These are phyloP conservation scores for Cynopterus brachyotis DNA, from an alignment of 2,113 vertebrate genomes.

Conservation along the genomic window DNA sequence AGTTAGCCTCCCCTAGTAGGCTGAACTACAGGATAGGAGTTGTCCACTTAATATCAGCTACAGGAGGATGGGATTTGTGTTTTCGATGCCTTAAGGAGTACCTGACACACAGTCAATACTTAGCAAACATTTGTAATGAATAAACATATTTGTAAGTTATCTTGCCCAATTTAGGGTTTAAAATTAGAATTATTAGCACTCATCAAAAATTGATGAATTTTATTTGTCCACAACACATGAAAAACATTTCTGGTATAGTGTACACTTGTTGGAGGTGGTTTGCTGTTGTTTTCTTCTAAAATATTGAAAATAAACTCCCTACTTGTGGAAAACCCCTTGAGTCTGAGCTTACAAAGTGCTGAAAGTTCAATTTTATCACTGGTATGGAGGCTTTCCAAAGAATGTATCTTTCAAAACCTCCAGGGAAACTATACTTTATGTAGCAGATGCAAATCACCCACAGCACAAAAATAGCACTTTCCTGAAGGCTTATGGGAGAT, in stretches of 20 bases:
- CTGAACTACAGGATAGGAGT: neutral
- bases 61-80: neutral
- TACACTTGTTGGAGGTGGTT: neutral
- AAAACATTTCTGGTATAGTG: neutral
- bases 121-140: neutral
- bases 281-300: slow-evolving; percentile 8
- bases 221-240: neutral
- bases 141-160: neutral
- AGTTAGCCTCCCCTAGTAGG: neutral
- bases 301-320: slow-evolving; percentile 18
- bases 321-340: slow-evolving; percentile 8
- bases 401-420: slow-evolving; percentile 47
- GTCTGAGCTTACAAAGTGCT: slow-evolving; percentile 6
- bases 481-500: slow-evolving; percentile 1
- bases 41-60: neutral
- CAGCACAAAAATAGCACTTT: slow-evolving; percentile 8
- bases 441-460: slow-evolving; percentile 51
- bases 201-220: neutral
- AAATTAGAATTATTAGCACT: neutral
- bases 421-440: slow-evolving; percentile 53
- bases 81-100: neutral
- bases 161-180: neutral
- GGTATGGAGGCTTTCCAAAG: neutral
- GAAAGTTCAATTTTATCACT: slow-evolving; percentile 13
- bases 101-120: neutral